Base-by-base conservation (phyloP, 2,888 invertebrate genomes). In the Hecatera dysodea region DNA sequence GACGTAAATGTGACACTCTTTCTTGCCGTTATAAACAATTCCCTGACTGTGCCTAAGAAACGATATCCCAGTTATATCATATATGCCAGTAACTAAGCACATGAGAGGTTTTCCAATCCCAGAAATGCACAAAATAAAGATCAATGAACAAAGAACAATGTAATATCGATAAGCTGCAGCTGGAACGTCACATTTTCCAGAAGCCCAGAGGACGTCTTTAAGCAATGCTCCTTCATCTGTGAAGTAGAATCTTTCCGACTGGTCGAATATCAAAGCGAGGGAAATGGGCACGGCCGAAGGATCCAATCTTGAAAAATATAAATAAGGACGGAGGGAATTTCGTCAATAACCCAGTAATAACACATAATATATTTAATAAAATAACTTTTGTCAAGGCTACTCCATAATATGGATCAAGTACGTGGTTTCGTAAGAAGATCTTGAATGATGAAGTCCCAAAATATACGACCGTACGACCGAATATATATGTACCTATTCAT, bases 221-320 rank as follows among this genome's bases (percentile, higher is more conserved):
- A 72, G 70, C 46, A 72, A 73, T 68, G 64, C 55, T 78, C 69
- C 71, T 71, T 80, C 83, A 81, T 74, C 83, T 85, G 84, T 76
- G 73, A 85, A 83, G 80, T 48, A 80, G 76, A 82, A 84, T 82
- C 60, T 86, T 86, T 84, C 80, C 81, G 50, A 67, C 12, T 78
- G 84, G 76, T 71, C 75, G 84, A 64, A 79, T 72, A 56, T 71
- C 74, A 77, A 86, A 85, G 84, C 64, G 65, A 78, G 57, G 72
- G 71, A 81, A 84, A 80, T 73, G 70, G 62, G 73, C 66, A 56
- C 59, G 70, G 69, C 59, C 67, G 59, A 72, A 48, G 57, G 61
- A 72, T 76, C 46, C 57, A 73, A 80, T 85, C 61, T 72, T 78
- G 67, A 64, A 80, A 46, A 63, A 76, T 72, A 71, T 63, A 82